Evolutionary conservation across 2,888 invertebrate genomes (phyloP), one percentile per base, ranked within the genome.

Genomic region (Allolobophora icterica): DNA sequence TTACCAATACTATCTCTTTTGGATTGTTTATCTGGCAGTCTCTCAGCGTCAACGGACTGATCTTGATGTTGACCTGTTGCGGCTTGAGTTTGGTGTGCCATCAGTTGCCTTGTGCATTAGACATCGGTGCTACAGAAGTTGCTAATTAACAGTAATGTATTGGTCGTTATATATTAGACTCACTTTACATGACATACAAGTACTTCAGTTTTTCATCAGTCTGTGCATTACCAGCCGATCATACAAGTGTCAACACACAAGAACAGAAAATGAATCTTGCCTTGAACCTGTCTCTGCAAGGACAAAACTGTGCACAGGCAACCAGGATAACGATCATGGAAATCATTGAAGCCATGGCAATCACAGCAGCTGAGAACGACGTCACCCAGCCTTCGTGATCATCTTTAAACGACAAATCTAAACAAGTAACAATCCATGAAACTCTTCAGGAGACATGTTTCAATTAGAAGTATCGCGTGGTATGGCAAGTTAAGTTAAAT

Each of bases 231-330:
- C 21, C 87, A 87, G 87, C 87, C 38, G 33, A 34, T 87, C 38
- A 87, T n/a, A n/a, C n/a, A 42, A 89, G n/a, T 33, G 40, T 33
- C 19, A 11, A 24, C 30, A 11, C 8, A n/a, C 2, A 13, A 42
- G 4, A n/a, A 38, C 19, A 30, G 45, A 24, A 90, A 58, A 21
- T 90, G 71, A 71, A 45, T 21, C 21, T 90, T 33, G 45, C 90
- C 38, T 90, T 90, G 34, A 90, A 45, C 34, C 71, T 3, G 13
- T 38, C 90, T 90, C 83, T 21, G 42, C 90, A 58, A 0, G 35
- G 90, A 52, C 90, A 90, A 6, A 89, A 24, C 42, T 42, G 42
- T 15, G 90, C 90, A 90, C 90, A 90, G 19, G 45, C 90, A 90
- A 52, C n/a, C 83, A 90, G n/a, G 13, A 90, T 15, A 90, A 71